Base-by-base conservation (phyloP, 2,888 invertebrate genomes). In the Brachyptera putata region DNA sequence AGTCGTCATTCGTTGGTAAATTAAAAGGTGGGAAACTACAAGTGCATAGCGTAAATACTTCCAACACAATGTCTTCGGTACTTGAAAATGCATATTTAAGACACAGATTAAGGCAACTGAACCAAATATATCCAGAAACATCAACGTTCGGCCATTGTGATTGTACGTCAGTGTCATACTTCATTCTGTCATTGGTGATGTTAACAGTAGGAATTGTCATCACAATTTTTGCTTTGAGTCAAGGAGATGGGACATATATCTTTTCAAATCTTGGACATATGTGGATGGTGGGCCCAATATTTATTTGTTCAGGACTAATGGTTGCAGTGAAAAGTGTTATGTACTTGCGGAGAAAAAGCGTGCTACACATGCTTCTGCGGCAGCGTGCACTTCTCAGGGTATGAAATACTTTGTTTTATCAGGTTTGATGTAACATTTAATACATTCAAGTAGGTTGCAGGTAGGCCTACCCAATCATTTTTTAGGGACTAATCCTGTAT, bases 231-330 rank as follows among this genome's bases (percentile, higher is more conserved):
- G 83, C 84, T 49, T 75, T 84, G 66, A 83, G 83, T 63, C 82
- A 82, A 69, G 71, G 70, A 36, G 80, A 83, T 73, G 82, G 81
- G 7, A 39, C 41, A 56, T 80, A 81, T 67, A 78, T 83, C 67
- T 78, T 82, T 66, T 79, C 74, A 18, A 62, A 48, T 74, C 75
- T 84, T 67, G 84, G 84, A 63, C 83, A 84, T 76, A 83, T 84
- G 84, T 84, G 84, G 84, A 77, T 84, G 14, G 82, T 84, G 61
- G 84, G 84, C 61, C 84, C 84, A 57, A 82, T 84, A 70, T 83
- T 84, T 71, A 83, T 84, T 71, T 83, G 84, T 74, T 83, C 83
- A 64, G 84, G 84, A 66, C 79, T 84, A 74, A 83, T 84, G 84
- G 81, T 84, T 58, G 84, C 84, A 46, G 81, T 84, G n/a, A 84